These are phyloP conservation scores for Urocynchramus pylzowi DNA, from an alignment of 2,113 vertebrate genomes.

Conservation along the genomic window DNA sequence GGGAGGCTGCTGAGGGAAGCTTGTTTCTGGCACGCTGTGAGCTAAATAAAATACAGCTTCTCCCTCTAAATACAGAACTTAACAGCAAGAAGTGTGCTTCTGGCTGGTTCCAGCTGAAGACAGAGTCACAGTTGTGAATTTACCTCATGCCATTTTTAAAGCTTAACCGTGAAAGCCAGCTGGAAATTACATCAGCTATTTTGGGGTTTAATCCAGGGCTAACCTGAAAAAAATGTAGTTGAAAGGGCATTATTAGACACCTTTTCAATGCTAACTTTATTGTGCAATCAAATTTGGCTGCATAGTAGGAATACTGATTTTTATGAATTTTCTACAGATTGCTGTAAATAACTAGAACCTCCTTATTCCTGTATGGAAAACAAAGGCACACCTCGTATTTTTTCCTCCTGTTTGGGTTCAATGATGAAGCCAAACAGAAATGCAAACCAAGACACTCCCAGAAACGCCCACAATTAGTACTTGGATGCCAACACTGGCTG, in stretches of 20 bases:
- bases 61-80: background rate
- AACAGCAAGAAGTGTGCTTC: background rate
- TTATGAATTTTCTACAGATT: background rate
- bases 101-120: background rate
- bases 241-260: background rate
- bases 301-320: background rate
- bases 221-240: background rate
- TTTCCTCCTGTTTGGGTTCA: background rate
- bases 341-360: background rate
- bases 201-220: background rate
- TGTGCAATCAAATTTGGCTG: background rate
- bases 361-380: background rate
- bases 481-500: background rate
- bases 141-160: background rate
- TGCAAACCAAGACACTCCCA: background rate
- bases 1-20: background rate
- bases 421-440: background rate
- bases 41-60: background rate
- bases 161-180: background rate
- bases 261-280: background rate
- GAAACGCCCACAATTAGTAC: background rate
- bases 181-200: background rate
- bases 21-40: background rate
- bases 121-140: background rate
- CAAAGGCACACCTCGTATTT: rapidly evolving